These are phyloP conservation scores for Pipistrellus kuhlii DNA, from an alignment of 2,797 vertebrate genomes.

Conservation along the genomic window DNA sequence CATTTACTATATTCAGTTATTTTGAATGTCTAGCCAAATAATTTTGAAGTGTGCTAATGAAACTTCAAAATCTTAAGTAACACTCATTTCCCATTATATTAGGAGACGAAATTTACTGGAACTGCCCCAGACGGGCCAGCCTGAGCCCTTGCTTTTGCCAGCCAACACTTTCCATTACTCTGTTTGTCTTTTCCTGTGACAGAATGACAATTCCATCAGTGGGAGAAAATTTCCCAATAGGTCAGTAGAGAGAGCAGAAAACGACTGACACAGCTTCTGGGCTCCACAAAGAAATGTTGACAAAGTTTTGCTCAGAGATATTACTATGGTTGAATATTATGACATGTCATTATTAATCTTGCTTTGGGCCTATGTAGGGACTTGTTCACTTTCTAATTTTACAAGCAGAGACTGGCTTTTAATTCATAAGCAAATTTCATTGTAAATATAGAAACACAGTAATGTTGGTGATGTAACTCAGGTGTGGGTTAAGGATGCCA, in stretches of 20 bases:
- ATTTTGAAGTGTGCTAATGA: conserved; percentile 30
- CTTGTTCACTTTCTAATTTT: neutral
- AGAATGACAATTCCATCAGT: conserved; percentile 30
- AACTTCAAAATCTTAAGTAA: neutral
- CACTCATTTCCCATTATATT: neutral
- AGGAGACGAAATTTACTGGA: neutral
- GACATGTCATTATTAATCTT: neutral
- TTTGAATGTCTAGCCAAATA: neutral
- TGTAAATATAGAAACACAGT: neutral
- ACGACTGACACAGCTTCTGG: neutral
- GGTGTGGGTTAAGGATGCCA: neutral
- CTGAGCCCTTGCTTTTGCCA: neutral
- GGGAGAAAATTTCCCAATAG: conserved; percentile 47
- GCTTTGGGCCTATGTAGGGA: neutral
- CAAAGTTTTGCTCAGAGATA: neutral
- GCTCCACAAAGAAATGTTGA: neutral
- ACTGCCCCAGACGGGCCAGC: neutral
- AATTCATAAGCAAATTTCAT: neutral
- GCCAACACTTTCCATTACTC: neutral
- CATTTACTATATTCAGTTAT: neutral
- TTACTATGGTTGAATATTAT: neutral
- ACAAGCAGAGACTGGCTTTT: conserved; percentile 17
- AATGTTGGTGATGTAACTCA: neutral
- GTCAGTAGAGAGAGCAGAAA: conserved; percentile 20
- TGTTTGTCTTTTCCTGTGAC: conserved; percentile 35